A percentile compares a stretch with the other conserved stretches of the same genome.
These are phyloP conservation scores for Aplocera efformata DNA, from an alignment of 2,888 invertebrate species.

Conservation along the genomic window DNA sequence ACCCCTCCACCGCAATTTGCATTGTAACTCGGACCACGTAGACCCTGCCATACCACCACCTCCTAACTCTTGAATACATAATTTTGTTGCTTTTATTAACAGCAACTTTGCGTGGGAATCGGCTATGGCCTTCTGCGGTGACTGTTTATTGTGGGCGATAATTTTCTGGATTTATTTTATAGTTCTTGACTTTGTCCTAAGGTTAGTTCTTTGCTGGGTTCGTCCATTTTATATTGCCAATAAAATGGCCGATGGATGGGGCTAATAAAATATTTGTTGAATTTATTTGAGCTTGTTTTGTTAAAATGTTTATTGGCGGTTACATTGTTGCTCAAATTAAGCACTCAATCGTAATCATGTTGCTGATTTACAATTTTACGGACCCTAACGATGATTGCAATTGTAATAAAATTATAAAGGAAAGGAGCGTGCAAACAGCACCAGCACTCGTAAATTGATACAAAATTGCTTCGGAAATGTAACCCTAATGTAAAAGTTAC, in stretches of 20 bases:
- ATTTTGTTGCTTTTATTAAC: constrained; percentile 80
- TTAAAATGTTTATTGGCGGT: constrained; percentile 66
- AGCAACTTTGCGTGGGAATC: constrained; percentile 79
- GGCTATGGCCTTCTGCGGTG: constrained; percentile 75
- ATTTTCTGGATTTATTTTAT: constrained; percentile 79
- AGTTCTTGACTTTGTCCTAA: constrained; percentile 66
- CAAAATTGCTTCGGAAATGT: constrained; percentile 60
- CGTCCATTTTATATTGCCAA: constrained; percentile 68
- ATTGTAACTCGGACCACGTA: constrained; percentile 80
- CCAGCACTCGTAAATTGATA: constrained; percentile 49
- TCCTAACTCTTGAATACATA: constrained; percentile 80
- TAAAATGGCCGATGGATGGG: constrained; percentile 70
- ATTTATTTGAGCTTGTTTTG: constrained; percentile 72
- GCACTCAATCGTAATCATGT: constrained; percentile 47
- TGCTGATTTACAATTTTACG: constrained; percentile 32
- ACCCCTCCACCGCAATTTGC: constrained; percentile 79
- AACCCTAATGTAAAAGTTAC: constrained; percentile 73
- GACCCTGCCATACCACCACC: constrained; percentile 76
- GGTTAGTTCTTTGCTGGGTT: constrained; percentile 9
- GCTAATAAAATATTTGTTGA: constrained; percentile 76
- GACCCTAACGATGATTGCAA: constrained; percentile 34
- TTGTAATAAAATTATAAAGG: constrained; percentile 32
- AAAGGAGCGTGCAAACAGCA: constrained; percentile 19
- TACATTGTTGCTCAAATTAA: constrained; percentile 71
- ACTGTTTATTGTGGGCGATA: constrained; percentile 76